A percentile compares a stretch with the other conserved stretches of the same genome.
Conservation (phyloP, 2,888 invertebrate genomes). For the Neoascia interrupta region DNA sequence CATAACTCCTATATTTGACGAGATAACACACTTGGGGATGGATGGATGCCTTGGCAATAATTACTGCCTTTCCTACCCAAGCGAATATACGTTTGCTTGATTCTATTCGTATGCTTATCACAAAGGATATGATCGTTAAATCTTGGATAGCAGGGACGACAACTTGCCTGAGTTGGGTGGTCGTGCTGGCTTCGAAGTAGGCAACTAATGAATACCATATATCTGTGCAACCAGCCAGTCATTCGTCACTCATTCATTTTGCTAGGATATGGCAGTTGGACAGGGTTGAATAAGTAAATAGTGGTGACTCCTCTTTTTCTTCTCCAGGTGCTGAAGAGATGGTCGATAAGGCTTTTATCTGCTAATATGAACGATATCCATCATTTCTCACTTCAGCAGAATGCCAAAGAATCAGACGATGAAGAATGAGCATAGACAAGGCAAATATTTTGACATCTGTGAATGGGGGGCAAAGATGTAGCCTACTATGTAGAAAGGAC, state of each 20-base stretch:
- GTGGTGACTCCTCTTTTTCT: constrained; percentile 33
- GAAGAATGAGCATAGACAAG: background rate
- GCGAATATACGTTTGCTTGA: constrained; percentile 35
- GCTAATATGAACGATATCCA: constrained; percentile 45
- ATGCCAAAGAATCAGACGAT: constrained; percentile 1
- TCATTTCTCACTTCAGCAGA: constrained; percentile 40
- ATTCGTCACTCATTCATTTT: constrained; percentile 48
- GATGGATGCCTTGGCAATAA: constrained; percentile 17
- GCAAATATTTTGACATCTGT: constrained; percentile 13
- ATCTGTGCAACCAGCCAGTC: constrained; percentile 43
- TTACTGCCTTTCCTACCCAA: constrained; percentile 35
- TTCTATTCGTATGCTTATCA: constrained; percentile 54
- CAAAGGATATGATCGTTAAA: constrained; percentile 57
- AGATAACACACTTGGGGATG: background rate
- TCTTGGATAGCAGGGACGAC: constrained; percentile 43
- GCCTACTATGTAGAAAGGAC: too few relatives aligned
- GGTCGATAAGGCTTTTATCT: constrained; percentile 23
- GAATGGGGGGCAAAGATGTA: too few relatives aligned
- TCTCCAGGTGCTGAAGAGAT: constrained; percentile 12
- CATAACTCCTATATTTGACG: background rate
- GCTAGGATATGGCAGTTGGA: constrained; percentile 1
- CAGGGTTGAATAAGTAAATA: constrained; percentile 36
- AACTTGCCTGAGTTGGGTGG: too few relatives aligned
- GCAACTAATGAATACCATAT: constrained; percentile 44
- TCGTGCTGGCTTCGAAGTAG: background rate